These are phyloP conservation scores for Beroe ovata DNA, from an alignment of 37 sponge, comb jelly and placozoan species.

Conservation along the genomic window DNA sequence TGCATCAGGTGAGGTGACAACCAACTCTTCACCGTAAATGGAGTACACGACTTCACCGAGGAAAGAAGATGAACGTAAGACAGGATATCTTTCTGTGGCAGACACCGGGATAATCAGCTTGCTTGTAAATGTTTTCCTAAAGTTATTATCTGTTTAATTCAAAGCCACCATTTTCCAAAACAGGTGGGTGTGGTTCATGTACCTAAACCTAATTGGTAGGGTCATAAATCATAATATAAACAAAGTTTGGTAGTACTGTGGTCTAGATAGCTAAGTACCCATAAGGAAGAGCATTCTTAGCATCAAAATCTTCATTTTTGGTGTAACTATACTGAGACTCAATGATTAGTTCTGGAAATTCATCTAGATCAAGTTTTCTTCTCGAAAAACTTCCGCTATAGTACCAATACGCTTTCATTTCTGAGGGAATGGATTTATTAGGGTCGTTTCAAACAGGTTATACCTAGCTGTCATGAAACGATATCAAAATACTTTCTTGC, in stretches of 20 bases:
- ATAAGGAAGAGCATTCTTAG: not conserved
- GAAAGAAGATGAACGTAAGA: not conserved
- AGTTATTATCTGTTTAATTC: no score
- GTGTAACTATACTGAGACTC: not conserved
- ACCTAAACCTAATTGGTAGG: no score
- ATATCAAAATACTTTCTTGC: no score
- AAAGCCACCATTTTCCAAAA: no score
- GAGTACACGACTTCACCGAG: not conserved
- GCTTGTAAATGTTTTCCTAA: not conserved
- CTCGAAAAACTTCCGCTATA: not conserved
- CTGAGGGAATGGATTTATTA: no score
- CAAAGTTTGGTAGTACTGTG: no score
- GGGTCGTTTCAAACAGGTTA: no score
- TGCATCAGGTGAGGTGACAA: not conserved
- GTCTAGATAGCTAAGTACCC: not conserved
- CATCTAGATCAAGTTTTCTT: not conserved
- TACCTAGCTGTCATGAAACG: no score
- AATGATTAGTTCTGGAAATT: not conserved
- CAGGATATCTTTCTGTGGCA: not conserved
- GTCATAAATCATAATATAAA: no score
- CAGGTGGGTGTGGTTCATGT: no score
- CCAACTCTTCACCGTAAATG: not conserved
- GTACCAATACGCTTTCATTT: not conserved
- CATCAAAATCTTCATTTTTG: not conserved
- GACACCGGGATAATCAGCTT: not conserved